phyloP scores from a whole-genome alignment of 2,888 invertebrate species.

The Hemaris fuciformis region DNA sequence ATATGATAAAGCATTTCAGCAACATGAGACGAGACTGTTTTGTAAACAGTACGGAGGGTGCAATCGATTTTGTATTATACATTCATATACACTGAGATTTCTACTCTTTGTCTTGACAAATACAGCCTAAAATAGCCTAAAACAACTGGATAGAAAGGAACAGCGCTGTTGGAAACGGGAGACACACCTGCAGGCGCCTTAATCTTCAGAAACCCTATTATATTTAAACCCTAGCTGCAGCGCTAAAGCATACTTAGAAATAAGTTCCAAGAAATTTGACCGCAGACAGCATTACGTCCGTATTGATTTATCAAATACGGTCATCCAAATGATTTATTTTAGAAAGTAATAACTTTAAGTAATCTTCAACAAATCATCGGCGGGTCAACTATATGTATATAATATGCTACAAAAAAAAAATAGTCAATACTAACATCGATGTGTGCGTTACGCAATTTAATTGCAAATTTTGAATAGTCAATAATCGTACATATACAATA shows the following conservation, averaged over 20 bases:
- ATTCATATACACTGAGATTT: slow-evolving; percentile 25
- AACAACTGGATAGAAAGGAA: slow-evolving; percentile 1
- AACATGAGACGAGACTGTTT: slow-evolving; percentile 54
- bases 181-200: slow-evolving; percentile 57
- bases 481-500: slow-evolving; percentile 16
- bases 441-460: neutral
- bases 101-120: slow-evolving; percentile 25
- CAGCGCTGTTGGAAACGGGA: slow-evolving; percentile 42
- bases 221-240: slow-evolving; percentile 56
- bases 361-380: slow-evolving; percentile 15
- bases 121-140: slow-evolving; percentile 36
- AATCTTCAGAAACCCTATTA: slow-evolving; percentile 54
- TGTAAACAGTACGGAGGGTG: slow-evolving; percentile 50
- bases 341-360: slow-evolving; percentile 40
- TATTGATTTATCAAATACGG: slow-evolving; percentile 34
- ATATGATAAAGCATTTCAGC: neutral
- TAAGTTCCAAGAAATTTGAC: slow-evolving; percentile 46
- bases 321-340: slow-evolving; percentile 34
- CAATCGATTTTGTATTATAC: slow-evolving; percentile 52
- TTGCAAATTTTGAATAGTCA: slow-evolving; percentile 10
- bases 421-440: too few relatives aligned
- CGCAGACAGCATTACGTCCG: slow-evolving; percentile 42
- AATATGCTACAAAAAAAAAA: too few relatives aligned
- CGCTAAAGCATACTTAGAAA: slow-evolving; percentile 43
- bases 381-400: too few relatives aligned